Evolutionary conservation across 2,113 vertebrate species (phyloP), one percentile per base, ranked within the genome.

Genomic region (Rhynchopsitta pachyrhyncha): DNA sequence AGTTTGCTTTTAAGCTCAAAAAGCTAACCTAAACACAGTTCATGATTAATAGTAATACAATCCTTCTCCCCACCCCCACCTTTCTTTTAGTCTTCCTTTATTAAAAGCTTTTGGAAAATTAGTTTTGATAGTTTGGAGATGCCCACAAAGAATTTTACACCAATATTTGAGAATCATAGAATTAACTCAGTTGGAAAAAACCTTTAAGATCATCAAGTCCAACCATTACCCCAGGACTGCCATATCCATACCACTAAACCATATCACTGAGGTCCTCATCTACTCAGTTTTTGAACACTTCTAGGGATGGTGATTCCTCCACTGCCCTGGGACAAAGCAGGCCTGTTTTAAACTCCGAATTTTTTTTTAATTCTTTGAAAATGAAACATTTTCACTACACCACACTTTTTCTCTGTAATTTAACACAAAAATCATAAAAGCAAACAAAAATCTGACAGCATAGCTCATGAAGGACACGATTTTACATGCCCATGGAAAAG

Each of bases 31-130:
- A 62, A 76, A 17, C 6, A 44, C 15, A 41, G 31, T 11, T 60
- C 10, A 49, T 18, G 11, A 47, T 57, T 11, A 35, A 63, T 1
- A 44, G 42, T 9, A n/a, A 7, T 11, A 16, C 8, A 53, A 71
- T 14, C 2, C 22, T 59, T 59, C 20, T 35, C 33, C 57, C 4
- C 57, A 35, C 22, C 22, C 1, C 13, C 16, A 3, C 3, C 8
- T 4, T 6, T 15, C n/a, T 33, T 46, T 17, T 5, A 2, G 17
- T 7, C 6, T 39, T 23, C 3, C 5, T 10, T 33, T 39, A 8
- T 29, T 74, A 71, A 29, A 67, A 71, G 17, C 4, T 46, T 53
- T 33, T 37, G 1, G 22, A 49, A 73, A 91, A 27, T 8, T 29
- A 16, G 9, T 23, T 64, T 53, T 78, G 10, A 22, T 55, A 27